Base-by-base conservation (phyloP, 2,113 vertebrate species). In the Heterocephalus glaber region DNA sequence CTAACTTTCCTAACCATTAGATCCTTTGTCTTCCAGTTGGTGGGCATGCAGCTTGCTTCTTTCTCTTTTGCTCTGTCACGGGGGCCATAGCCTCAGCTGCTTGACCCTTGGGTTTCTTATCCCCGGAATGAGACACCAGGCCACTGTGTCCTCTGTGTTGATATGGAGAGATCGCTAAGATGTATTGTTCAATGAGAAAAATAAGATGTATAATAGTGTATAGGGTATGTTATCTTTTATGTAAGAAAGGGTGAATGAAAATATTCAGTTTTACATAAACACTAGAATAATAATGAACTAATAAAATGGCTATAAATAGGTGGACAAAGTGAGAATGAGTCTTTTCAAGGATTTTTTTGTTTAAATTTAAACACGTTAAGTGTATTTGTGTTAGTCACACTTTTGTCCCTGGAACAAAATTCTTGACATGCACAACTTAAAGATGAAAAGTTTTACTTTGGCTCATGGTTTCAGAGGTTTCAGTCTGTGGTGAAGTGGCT, bases 331-430 rank as follows among this genome's bases (percentile, higher is more conserved):
- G 11, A 89, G 19, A 52, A 54, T n/a, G 60, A 41, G 35, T 4
- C 74, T 68, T 66, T 90, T 60, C 68, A 82, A n/a, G n/a, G 35
- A 81, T 86, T 79, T 38, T 83, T 86, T 68, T 70, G 92, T 85
- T 90, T 61, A 52, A 44, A 35, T 80, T 77, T 89, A 52, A 92
- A 92, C 14, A 56, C 58, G 24, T 76, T 47, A 80, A 86, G 14
- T 72, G 3, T 41, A 72, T 85, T 47, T 47, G 11, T 44, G 47
- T 14, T 47, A 74, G 41, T 74, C 41, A 74, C 41, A 47, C 14
- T 74, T 74, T 74, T 28, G 26, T 47, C 44, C 72, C 44, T 47
- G 26, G 72, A 28, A 47, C 72, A 76, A 47, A 76, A 76, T 76
- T 76, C 26, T 12, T 76, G 44, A 47, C 12, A 49, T 49, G 44